Evolutionary conservation across 2,888 invertebrate genomes (phyloP), one percentile per base, ranked within the genome.

Genomic region (Coremacera marginata): DNA sequence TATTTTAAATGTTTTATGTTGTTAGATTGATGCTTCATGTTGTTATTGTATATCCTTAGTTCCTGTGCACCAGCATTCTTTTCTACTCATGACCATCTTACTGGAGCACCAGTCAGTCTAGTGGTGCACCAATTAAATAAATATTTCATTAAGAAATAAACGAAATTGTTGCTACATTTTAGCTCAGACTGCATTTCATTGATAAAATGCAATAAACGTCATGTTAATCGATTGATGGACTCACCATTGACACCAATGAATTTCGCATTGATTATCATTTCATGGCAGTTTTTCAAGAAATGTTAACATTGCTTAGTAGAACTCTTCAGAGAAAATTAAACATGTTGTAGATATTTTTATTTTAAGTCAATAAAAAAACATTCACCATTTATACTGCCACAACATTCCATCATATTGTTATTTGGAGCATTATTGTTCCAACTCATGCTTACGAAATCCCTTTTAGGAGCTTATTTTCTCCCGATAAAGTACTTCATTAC

Each of bases 101-200:
- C 22, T 27, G 8, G n/a, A 62, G 65, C 74, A 74, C 74, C 74
- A 65, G 52, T 65, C 55, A 74, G 74, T 74, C 74, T 74, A 74
- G 74, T 74, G 74, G 55, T 65, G 67, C 55, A 25, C 52, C 51
- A 74, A 74, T 67, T 74, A 74, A 74, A 67, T 55, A 52, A 55
- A 37, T 37, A 67, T 74, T 65, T 37, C 55, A 74, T 55, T 65
- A 63, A 73, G 65, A 27, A 65, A 16, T 55, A 8, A 19, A 49
- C 51, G 37, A 57, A 71, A 71, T 34, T 71, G 27, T 25, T 68
- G 68, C 37, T 7, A 8, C 49, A 25, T 68, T 51, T 16, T 51
- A 49, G 65, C 65, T 37, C 34, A 37, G 34, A 19, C 19, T 65
- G 34, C 31, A 52, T 31, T 67, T 67, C 67, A 74, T 74, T 74